phyloP scores from a whole-genome alignment of 2,113 vertebrate genomes.

The Platysternon megacephalum region DNA sequence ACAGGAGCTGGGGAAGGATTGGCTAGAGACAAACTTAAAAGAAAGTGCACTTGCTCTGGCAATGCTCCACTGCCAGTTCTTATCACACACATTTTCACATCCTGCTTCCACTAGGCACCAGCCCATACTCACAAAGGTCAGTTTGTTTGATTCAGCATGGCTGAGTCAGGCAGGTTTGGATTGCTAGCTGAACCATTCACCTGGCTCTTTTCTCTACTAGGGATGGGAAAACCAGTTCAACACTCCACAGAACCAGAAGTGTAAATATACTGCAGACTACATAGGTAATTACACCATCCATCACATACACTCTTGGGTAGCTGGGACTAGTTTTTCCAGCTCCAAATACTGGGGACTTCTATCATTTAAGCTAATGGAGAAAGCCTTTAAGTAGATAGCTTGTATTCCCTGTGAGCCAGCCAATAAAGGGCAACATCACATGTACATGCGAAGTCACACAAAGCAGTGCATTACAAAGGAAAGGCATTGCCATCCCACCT shows the following conservation, averaged over 20 bases:
- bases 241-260: not conserved
- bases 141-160: fast-evolving
- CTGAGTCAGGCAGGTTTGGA: not conserved
- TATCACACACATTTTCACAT: not conserved
- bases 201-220: not conserved
- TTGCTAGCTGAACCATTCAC: not conserved
- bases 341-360: not conserved
- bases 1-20: not conserved
- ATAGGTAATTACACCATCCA: not conserved
- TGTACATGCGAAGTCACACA: conserved; percentile 12
- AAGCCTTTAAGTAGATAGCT: not conserved
- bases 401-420: not conserved
- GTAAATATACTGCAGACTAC: not conserved
- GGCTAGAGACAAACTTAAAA: not conserved
- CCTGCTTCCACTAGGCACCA: not conserved
- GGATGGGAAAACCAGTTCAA: not conserved
- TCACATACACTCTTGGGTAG: not conserved
- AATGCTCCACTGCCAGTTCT: not conserved
- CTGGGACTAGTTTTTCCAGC: not conserved
- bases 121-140: not conserved
- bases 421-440: not conserved
- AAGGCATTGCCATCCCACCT: conserved; percentile 16
- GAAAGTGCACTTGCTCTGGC: not conserved
- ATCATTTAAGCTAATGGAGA: not conserved
- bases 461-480: conserved; percentile 30